phyloP scores from a whole-genome alignment of 2,888 invertebrate genomes.

The Torymus aiolomorphi region DNA sequence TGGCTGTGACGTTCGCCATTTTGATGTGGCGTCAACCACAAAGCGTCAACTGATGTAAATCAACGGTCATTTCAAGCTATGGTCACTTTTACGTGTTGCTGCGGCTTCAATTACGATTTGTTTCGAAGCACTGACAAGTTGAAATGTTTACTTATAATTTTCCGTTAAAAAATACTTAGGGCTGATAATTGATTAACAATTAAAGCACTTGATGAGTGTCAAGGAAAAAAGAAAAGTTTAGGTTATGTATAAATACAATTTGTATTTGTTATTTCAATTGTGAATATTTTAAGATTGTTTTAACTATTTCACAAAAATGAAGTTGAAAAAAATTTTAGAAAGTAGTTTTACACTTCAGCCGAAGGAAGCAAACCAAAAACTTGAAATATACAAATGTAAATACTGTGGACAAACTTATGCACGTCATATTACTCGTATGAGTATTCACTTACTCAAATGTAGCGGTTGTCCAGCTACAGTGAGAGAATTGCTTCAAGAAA shows the following conservation, averaged over 20 bases:
- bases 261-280: conserved; percentile 21
- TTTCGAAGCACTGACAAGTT: conserved; percentile 44
- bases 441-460: conserved; percentile 56
- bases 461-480: conserved; percentile 50
- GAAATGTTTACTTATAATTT: conserved; percentile 32
- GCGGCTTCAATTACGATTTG: conserved; percentile 44
- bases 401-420: conserved; percentile 56
- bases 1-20: conserved; percentile 55
- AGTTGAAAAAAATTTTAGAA: conserved; percentile 57
- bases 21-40: conserved; percentile 52
- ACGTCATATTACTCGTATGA: conserved; percentile 56
- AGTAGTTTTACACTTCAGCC: conserved; percentile 52
- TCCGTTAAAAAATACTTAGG: conserved; percentile 19
- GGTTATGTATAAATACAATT: conserved; percentile 17
- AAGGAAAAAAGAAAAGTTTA: neutral
- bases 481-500: conserved; percentile 53
- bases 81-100: conserved; percentile 54
- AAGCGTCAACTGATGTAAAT: conserved; percentile 57
- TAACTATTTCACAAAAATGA: conserved; percentile 46
- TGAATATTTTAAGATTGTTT: neutral
- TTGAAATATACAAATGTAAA: conserved; percentile 57
- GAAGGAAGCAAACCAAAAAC: conserved; percentile 56
- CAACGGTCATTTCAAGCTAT: conserved; percentile 54
- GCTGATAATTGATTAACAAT: conserved; percentile 44
- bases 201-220: neutral